Evolutionary conservation across 2,113 vertebrate genomes (phyloP).

Genomic region (Gulo gulo): DNA sequence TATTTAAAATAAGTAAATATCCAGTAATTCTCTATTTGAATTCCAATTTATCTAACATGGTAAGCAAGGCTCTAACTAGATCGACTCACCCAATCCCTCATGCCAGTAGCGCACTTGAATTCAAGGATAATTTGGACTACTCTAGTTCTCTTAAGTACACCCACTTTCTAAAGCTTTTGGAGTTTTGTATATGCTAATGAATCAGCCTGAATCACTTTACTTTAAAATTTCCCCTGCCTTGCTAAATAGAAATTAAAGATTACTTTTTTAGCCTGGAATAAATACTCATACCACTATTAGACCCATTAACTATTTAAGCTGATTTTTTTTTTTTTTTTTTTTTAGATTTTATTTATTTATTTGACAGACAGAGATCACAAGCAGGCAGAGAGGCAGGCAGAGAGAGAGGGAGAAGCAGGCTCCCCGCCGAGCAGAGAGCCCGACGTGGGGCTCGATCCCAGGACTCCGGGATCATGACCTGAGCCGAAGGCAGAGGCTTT

Average conservation of each 20-base stretch:
- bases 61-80: background rate
- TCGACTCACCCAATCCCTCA: background rate
- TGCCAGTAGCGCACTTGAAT: background rate
- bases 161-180: background rate
- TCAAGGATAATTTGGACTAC: background rate
- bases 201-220: background rate
- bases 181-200: background rate
- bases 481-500: no score
- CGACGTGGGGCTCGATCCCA: no score
- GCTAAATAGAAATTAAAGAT: background rate
- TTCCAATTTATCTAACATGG: background rate
- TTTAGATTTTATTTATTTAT: no score
- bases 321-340: no score
- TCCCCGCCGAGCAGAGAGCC: no score
- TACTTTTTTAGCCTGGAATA: background rate
- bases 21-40: background rate
- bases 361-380: no score
- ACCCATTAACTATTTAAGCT: background rate
- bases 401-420: no score
- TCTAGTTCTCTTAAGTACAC: background rate
- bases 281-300: background rate
- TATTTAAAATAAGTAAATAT: background rate
- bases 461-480: no score
- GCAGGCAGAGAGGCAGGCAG: no score
- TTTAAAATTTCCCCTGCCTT: background rate